Conservation (phyloP, 2,797 vertebrate genomes). For the Tragopan temminckii region DNA sequence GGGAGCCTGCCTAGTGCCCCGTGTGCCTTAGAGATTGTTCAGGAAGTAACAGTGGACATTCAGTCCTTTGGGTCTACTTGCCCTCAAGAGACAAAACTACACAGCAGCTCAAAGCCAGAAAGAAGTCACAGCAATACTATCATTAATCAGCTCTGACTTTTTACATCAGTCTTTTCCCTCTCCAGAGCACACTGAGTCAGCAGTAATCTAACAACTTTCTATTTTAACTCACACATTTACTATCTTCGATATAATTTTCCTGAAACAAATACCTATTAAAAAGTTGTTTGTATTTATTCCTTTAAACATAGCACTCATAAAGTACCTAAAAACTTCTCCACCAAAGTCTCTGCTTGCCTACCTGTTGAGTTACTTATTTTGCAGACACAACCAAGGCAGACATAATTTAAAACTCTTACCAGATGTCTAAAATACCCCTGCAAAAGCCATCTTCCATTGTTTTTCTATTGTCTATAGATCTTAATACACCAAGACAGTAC, state of each 20-base stretch:
- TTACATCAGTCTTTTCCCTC: not conserved
- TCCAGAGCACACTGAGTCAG: not conserved
- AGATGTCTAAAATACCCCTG: too few species aligned
- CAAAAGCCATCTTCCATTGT: not conserved
- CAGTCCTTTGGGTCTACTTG: not conserved
- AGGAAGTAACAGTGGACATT: not conserved
- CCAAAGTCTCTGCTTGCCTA: not conserved
- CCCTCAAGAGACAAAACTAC: not conserved
- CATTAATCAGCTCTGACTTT: not conserved
- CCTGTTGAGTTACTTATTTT: not conserved
- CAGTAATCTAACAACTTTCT: not conserved
- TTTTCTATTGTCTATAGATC: not conserved
- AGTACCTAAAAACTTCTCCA: not conserved
- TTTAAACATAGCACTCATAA: not conserved
- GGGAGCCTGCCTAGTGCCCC: rapidly evolving
- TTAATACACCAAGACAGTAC: not conserved
- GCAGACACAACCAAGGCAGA: not conserved
- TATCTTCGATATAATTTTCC: not conserved
- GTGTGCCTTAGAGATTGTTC: rapidly evolving
- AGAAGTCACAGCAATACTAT: not conserved
- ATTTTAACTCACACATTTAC: not conserved
- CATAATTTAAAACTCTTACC: not conserved
- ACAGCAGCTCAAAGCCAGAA: not conserved
- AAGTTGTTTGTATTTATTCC: not conserved
- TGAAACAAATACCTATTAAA: not conserved